Percentiles rank a stretch among this genome's conserved stretches.
These are phyloP conservation scores for Octomys mimax DNA, from an alignment of 2,797 vertebrate genomes.

Conservation along the genomic window DNA sequence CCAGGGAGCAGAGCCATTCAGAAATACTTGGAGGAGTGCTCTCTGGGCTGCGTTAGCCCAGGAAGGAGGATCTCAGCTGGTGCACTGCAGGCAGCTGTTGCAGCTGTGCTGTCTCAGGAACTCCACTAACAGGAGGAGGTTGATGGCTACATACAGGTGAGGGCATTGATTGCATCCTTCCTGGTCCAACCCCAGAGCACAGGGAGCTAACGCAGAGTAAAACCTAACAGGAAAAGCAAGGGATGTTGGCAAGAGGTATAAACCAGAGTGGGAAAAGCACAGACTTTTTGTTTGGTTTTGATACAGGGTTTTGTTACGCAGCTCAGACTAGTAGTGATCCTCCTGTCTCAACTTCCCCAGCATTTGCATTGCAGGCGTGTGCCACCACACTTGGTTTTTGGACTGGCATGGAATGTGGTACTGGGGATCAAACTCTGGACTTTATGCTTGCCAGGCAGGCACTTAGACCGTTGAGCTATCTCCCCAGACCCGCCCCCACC, in stretches of 20 bases:
- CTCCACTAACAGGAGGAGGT: background rate
- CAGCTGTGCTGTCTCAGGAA: background rate
- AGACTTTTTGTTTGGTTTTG: background rate
- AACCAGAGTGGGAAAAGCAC: background rate
- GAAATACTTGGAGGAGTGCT: background rate
- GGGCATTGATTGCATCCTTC: background rate
- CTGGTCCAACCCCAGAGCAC: background rate
- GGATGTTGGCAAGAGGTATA: background rate
- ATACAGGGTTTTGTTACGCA: too few species aligned
- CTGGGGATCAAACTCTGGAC: too few species aligned
- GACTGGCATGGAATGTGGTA: too few species aligned
- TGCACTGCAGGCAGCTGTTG: background rate
- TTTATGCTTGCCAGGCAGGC: too few species aligned
- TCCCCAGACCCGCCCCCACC: too few species aligned
- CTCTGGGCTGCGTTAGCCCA: background rate
- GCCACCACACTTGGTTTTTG: too few species aligned
- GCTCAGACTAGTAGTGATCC: too few species aligned
- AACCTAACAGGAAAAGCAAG: background rate
- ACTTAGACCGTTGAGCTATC: too few species aligned
- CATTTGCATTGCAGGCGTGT: too few species aligned
- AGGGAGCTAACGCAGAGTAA: background rate
- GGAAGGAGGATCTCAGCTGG: slow-evolving; percentile 40
- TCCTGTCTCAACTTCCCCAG: too few species aligned
- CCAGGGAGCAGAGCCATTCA: slow-evolving; percentile 53
- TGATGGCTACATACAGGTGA: background rate